These are phyloP conservation scores for Morpho achilles DNA, from an alignment of 2,888 invertebrate species.

Conservation along the genomic window DNA sequence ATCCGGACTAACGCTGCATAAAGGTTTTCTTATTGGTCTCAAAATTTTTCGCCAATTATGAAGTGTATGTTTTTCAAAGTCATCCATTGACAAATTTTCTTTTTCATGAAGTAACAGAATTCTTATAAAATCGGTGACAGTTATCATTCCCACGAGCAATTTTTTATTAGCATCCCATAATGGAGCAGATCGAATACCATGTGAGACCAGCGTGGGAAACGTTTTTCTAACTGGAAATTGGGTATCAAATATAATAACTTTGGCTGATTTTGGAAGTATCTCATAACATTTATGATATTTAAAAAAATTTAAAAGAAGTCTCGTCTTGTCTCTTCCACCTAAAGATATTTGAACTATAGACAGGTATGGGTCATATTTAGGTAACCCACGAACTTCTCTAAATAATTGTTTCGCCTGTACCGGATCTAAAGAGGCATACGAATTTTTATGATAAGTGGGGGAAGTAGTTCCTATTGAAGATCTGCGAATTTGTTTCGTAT, in stretches of 20 bases:
- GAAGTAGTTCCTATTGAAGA: conserved; percentile 72
- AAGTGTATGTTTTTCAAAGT: conserved; percentile 66
- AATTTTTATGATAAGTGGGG: conserved; percentile 72
- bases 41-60: conserved; percentile 71
- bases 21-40: conserved; percentile 57
- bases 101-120: conserved; percentile 63
- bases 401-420: conserved; percentile 69
- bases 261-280: conserved; percentile 72
- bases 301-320: conserved; percentile 69
- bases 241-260: conserved; percentile 74
- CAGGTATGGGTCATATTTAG: conserved; percentile 72
- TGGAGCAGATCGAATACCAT: conserved; percentile 71
- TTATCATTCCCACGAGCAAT: conserved; percentile 69
- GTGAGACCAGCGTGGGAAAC: conserved; percentile 70
- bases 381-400: conserved; percentile 69
- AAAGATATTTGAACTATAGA: conserved; percentile 74
- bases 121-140: conserved; percentile 71
- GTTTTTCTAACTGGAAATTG: conserved; percentile 71
- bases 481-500: conserved; percentile 54
- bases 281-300: conserved; percentile 75
- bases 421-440: conserved; percentile 69
- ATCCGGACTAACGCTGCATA: conserved; percentile 64
- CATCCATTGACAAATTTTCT: conserved; percentile 65
- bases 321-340: conserved; percentile 71
- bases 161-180: conserved; percentile 71